Conservation (phyloP, 2,888 invertebrate species). For the Sinodicranocentrus sp. region DNA sequence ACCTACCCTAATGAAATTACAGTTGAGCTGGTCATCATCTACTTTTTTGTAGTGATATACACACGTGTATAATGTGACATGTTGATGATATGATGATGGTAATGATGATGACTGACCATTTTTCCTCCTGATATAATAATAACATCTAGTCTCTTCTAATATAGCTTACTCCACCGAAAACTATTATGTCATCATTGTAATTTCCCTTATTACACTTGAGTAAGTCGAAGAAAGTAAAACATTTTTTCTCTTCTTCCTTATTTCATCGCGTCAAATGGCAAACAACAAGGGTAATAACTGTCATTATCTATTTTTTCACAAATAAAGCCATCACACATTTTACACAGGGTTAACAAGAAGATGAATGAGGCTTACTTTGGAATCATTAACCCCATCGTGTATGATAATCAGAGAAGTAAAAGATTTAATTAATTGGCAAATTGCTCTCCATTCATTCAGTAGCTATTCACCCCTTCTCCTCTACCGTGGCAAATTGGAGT, state of each 20-base stretch:
- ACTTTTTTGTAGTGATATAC: background rate
- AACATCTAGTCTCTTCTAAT: slow-evolving; percentile 15
- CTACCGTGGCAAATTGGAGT: too few relatives aligned
- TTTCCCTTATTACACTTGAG: background rate
- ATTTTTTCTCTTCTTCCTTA: background rate
- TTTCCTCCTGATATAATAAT: slow-evolving; percentile 52
- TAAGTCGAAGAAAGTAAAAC: background rate
- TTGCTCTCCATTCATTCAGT: too few relatives aligned
- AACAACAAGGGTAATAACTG: background rate
- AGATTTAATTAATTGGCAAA: slow-evolving; percentile 5
- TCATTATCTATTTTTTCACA: background rate
- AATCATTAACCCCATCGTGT: slow-evolving; percentile 7
- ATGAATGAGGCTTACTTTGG: slow-evolving; percentile 3
- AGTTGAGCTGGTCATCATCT: too few relatives aligned
- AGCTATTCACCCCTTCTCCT: too few relatives aligned
- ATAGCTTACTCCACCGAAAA: slow-evolving; percentile 46
- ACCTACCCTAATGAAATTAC: slow-evolving; percentile 52
- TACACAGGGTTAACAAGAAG: background rate
- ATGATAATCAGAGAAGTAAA: background rate
- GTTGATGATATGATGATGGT: slow-evolving; percentile 55
- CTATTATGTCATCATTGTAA: slow-evolving; percentile 44
- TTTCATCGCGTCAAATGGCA: background rate
- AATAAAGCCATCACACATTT: slow-evolving; percentile 13
- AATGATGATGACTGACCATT: slow-evolving; percentile 56
- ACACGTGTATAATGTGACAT: slow-evolving; percentile 48